Evolutionary conservation across 2,888 invertebrate genomes (phyloP), one percentile per base, ranked within the genome.

Genomic region (Plebejus argus): DNA sequence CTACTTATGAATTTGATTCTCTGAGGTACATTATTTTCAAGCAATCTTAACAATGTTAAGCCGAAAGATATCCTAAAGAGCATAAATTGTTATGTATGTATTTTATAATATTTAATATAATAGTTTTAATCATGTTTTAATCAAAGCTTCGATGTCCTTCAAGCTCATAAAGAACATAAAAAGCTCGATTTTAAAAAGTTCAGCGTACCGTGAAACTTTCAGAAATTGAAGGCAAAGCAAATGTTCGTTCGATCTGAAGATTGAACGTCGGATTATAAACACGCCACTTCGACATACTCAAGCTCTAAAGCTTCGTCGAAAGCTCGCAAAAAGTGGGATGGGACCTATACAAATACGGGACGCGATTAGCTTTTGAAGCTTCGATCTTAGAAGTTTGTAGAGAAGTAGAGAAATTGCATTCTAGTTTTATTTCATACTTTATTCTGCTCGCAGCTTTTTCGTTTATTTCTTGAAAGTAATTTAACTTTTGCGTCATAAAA

Each of bases 151-250:
- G 23, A 61, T 23, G 61, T 61, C 61, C 10, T 23, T 12, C 18
- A 61, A 61, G 61, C 61, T 61, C 12, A 61, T 61, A 23, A 61
- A 23, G 1, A 61, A 23, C 8, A 28, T 15, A 33, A 66, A 66
- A 66, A 66, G 66, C 66, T 66, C 1, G 28, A 66, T 33, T 66
- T 66, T 33, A 66, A 6, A 66, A 33, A 66, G 28, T 28, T 18
- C 28, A 66, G 66, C 28, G 66, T 33, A 6, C 66, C 28, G 33
- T 33, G 28, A 66, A 66, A 66, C 66, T 28, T 66, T 66, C 66
- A 66, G 66, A 66, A 66, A 66, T 33, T 66, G 66, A 66, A 66
- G 10, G 66, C 66, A 66, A 66, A 66, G 66, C 28, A 28, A 66
- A 66, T 28, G 28, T 66, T 61, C 58, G 58, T 23, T 61, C 66